Percentiles rank a stretch among this genome's conserved stretches.
phyloP scores from a whole-genome alignment of 1,140 invertebrate genomes.

The Drosophila arawakana region DNA sequence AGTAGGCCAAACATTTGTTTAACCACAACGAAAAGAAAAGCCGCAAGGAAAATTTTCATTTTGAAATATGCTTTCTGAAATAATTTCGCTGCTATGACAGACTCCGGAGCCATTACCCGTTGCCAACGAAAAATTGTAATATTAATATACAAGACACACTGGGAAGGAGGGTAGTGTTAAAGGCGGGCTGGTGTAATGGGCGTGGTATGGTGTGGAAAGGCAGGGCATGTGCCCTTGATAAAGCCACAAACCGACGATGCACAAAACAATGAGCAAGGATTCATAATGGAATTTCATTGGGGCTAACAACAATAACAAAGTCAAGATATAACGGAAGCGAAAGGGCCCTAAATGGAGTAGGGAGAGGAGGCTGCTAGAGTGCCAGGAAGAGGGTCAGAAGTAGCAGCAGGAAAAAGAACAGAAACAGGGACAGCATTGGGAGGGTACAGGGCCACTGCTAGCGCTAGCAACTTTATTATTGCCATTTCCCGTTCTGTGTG shows the following conservation, averaged over 20 bases:
- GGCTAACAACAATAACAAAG: conserved; percentile 57
- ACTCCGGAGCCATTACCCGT: conserved; percentile 31
- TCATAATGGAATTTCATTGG: conserved; percentile 79
- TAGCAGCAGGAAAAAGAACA: conserved; percentile 49
- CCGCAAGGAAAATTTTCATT: conserved; percentile 81
- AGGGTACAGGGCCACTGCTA: neutral
- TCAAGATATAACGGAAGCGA: conserved; percentile 71
- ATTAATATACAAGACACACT: conserved; percentile 64
- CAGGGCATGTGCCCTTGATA: conserved; percentile 34
- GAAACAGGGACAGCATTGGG: conserved; percentile 21
- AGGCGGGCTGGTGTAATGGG: neutral
- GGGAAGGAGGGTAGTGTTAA: conserved; percentile 15
- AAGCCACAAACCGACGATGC: conserved; percentile 44
- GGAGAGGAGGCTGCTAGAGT: conserved; percentile 36
- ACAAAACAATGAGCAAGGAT: conserved; percentile 79
- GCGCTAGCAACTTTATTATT: conserved; percentile 73
- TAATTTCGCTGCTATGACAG: conserved; percentile 80
- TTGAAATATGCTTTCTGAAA: conserved; percentile 82
- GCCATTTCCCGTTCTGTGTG: conserved; percentile 32
- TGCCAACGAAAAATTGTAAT: conserved; percentile 71
- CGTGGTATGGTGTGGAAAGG: conserved; percentile 27
- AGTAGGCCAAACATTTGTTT: conserved; percentile 71
- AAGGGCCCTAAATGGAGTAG: conserved; percentile 28
- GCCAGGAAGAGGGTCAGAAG: conserved; percentile 20
- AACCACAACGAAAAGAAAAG: conserved; percentile 46